phyloP scores from a whole-genome alignment of 1,140 invertebrate species.

The Brachionus calyciflorus region DNA sequence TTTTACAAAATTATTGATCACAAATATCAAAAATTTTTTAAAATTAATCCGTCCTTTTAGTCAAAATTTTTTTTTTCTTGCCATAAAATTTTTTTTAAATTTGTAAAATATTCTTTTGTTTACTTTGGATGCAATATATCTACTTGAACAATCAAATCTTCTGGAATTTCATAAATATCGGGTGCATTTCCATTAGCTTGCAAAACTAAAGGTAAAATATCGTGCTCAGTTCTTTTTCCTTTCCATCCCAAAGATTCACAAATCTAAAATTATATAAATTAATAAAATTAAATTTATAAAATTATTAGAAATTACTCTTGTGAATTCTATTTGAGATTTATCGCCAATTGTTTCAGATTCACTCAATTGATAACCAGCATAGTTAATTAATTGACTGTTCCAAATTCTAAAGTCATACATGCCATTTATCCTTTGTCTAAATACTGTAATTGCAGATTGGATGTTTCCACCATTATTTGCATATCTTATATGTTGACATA shows the following conservation, averaged over 20 bases:
- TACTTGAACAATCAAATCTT: conserved; percentile 81
- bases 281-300: background rate
- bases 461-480: conserved; percentile 94
- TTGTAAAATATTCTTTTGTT: background rate
- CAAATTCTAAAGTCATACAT: conserved; percentile 81
- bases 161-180: conserved; percentile 81
- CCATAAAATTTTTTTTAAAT: background rate
- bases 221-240: conserved; percentile 68
- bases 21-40: background rate
- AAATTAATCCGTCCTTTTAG: background rate
- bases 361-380: conserved; percentile 73
- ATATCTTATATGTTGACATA: conserved; percentile 94
- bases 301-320: too few relatives aligned
- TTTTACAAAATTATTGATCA: background rate
- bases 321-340: conserved; percentile 75
- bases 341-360: conserved; percentile 60
- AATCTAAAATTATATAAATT: conserved; percentile 64
- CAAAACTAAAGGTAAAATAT: conserved; percentile 82
- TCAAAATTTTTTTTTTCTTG: background rate
- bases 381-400: conserved; percentile 82
- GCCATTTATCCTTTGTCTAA: conserved; percentile 77
- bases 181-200: conserved; percentile 88
- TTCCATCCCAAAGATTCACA: conserved; percentile 85
- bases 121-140: conserved; percentile 76
- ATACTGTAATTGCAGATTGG: conserved; percentile 87